phyloP scores from a whole-genome alignment of 2,113 vertebrate species.

The Grantiella picta region DNA sequence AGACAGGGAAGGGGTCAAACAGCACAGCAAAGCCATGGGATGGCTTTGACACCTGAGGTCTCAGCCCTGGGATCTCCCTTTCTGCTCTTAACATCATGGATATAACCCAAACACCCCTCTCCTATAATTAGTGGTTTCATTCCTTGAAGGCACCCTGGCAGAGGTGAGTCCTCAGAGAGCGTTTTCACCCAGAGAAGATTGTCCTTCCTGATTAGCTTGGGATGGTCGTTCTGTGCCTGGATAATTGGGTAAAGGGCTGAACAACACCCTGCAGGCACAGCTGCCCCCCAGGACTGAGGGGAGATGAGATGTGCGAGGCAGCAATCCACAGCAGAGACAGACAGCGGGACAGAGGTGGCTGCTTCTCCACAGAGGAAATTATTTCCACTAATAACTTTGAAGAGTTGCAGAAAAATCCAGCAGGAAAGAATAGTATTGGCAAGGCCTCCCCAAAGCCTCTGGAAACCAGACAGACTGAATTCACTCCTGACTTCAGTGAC shows the following conservation, averaged over 20 bases:
- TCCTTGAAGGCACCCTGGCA: neutral
- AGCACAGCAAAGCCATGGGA: neutral
- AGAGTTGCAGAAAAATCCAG: neutral
- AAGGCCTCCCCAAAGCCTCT: neutral
- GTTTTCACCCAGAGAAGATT: neutral
- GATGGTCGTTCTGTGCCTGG: neutral
- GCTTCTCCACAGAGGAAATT: neutral
- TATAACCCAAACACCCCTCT: neutral
- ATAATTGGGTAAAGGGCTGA: neutral
- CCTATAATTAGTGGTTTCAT: neutral
- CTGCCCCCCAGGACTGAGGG: neutral
- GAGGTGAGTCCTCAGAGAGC: neutral
- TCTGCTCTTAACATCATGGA: neutral
- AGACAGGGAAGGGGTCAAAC: neutral
- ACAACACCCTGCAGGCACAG: neutral
- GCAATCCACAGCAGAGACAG: neutral
- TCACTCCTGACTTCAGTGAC: neutral
- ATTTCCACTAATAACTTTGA: neutral
- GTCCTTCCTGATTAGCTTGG: neutral
- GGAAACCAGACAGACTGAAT: slow-evolving; percentile 12
- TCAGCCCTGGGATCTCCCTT: neutral
- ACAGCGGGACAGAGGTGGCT: neutral
- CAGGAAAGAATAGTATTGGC: neutral
- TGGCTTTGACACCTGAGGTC: neutral
- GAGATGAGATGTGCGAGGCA: rapidly evolving